phyloP scores from a whole-genome alignment of 1,140 invertebrate species.

The Drosophila novamexicana region DNA sequence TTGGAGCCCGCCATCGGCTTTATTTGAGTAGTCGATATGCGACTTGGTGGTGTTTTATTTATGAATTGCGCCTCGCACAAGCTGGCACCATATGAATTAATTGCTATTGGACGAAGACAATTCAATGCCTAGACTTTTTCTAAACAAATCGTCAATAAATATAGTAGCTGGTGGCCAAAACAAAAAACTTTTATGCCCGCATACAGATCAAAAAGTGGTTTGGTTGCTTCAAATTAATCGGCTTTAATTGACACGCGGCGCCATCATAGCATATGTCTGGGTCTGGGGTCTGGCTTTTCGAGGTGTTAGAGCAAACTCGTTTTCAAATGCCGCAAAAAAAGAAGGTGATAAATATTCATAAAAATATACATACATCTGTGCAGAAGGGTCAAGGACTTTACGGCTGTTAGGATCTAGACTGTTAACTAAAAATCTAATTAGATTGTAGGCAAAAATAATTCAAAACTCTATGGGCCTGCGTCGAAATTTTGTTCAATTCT shows the following conservation, averaged over 20 bases:
- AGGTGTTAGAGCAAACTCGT: constrained; percentile 76
- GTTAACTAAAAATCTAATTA: neutral
- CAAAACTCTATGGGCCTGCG: too few relatives aligned
- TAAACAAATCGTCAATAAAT: constrained; percentile 68
- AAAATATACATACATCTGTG: constrained; percentile 32
- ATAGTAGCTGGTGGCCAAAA: constrained; percentile 19
- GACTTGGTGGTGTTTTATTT: constrained; percentile 51
- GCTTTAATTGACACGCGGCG: constrained; percentile 58
- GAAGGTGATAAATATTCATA: constrained; percentile 33
- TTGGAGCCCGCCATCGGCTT: constrained; percentile 20
- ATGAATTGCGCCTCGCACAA: constrained; percentile 74
- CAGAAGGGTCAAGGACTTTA: constrained; percentile 66
- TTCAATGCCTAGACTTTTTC: constrained; percentile 62
- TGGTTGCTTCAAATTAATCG: constrained; percentile 31
- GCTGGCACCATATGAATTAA: constrained; percentile 67
- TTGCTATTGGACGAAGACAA: constrained; percentile 39
- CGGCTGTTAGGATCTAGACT: constrained; percentile 7
- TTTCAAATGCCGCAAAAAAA: constrained; percentile 63
- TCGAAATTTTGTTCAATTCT: too few relatives aligned
- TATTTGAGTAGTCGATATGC: neutral
- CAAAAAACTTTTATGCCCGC: constrained; percentile 31
- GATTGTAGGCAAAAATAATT: too few relatives aligned
- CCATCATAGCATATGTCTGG: constrained; percentile 41
- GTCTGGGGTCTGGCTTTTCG: constrained; percentile 16
- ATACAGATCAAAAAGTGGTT: constrained; percentile 30